Base-by-base conservation (phyloP, 2,797 vertebrate species). In the Sebastiscus albofasciatus region DNA sequence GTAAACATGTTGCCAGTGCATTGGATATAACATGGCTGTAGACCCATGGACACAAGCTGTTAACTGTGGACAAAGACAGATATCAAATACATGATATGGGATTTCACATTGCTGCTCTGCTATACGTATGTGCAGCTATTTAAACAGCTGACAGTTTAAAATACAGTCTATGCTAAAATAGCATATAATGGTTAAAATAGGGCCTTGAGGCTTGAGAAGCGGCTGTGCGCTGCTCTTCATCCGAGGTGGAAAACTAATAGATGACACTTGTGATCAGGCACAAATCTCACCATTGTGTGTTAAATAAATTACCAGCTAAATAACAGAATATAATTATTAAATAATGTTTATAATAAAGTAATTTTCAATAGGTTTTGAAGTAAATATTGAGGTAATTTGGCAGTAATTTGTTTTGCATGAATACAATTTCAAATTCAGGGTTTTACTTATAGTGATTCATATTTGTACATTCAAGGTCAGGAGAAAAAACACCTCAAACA, bases 1-100 rank as follows among this genome's bases (percentile, higher is more conserved):
- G 96, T 99, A 99, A 94, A 99, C 98, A 46, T 99, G 98, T 91
- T 99, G 98, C 98, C 98, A 99, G 95, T 97, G 97, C 98, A 99
- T 99, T 59, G 98, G 98, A 94, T 97, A 99, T 65, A 99, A 95
- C 97, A 99, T 97, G 33, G 97, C 97, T 22, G 97, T 97, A 4
- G 98, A 97, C n/a, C 98, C 98, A 34, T 99, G 98, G 92, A 99
- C 95, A 84, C 98, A 99, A 87, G 98, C 98, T 24, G 98, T 99
- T 96, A 99, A 95, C 98, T 99, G 95, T 29, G 58, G 33, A 81
- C 59, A 70, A 42, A 54, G 54, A 80, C 20, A 83, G 16, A 81
- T 2, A 71, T 18, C n/a, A 68, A 62, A 34, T 3, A 8, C 11
- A 65, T 6, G 14, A 60, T 11, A 24, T n/a, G 29, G 56, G 8